Conservation (phyloP, 2,888 invertebrate species). For the Zelleria hepariella region DNA sequence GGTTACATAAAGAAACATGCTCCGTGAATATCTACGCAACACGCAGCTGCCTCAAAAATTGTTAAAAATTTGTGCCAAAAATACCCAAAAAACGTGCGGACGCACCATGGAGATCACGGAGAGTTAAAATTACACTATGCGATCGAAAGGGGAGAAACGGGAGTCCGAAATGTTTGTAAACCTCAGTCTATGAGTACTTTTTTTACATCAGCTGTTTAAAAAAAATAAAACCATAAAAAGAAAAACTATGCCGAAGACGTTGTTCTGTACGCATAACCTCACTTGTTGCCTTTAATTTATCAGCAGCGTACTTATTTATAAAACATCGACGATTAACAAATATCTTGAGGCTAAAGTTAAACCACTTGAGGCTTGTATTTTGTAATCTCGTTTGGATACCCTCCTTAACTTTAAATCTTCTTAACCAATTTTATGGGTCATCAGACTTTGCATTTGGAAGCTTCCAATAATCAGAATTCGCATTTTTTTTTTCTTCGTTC, state of each 20-base stretch:
- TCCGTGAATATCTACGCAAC: conserved; percentile 14
- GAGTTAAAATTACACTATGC: no score
- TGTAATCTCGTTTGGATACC: neutral
- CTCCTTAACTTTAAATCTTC: neutral
- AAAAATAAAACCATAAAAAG: no score
- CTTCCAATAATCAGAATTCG: neutral
- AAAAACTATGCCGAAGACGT: neutral
- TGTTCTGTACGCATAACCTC: neutral
- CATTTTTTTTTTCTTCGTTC: neutral
- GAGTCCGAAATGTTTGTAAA: no score
- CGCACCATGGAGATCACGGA: no score
- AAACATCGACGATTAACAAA: neutral
- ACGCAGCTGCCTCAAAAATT: conserved; percentile 42
- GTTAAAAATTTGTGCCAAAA: neutral
- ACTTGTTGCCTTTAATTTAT: neutral
- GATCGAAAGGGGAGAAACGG: no score
- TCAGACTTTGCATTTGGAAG: neutral
- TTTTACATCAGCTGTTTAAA: neutral
- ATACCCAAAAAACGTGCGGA: conserved; percentile 31
- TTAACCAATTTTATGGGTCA: neutral
- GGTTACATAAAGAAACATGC: neutral
- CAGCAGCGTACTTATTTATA: neutral
- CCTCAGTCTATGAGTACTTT: no score
- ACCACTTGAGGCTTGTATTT: neutral
- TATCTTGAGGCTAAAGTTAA: neutral